Evolutionary conservation across 1,140 invertebrate species (phyloP).

Genomic region (Apis laboriosa): DNA sequence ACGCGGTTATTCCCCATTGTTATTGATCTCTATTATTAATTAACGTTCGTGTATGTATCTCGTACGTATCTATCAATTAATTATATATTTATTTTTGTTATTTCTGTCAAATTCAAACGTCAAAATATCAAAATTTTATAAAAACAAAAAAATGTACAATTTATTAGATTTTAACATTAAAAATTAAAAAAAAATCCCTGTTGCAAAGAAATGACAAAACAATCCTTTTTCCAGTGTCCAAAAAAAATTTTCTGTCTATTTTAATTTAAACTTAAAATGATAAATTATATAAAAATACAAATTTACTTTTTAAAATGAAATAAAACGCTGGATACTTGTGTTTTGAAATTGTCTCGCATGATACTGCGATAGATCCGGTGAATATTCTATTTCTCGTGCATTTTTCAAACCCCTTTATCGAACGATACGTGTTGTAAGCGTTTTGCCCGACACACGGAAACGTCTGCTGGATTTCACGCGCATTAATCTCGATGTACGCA

Average conservation of each 20-base stretch:
- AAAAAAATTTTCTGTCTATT: background rate
- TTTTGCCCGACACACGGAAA: background rate
- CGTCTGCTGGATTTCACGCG: background rate
- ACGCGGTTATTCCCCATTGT: background rate
- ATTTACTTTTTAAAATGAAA: too few species aligned
- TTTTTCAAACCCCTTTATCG: background rate
- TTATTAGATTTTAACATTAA: too few species aligned
- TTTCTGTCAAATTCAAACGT: too few species aligned
- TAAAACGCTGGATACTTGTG: too few species aligned
- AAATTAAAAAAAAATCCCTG: too few species aligned
- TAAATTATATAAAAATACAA: background rate
- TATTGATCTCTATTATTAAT: background rate
- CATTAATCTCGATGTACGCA: background rate
- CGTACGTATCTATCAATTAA: too few species aligned
- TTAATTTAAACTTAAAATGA: background rate
- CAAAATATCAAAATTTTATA: too few species aligned
- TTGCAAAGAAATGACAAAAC: too few species aligned
- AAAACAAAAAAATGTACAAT: too few species aligned
- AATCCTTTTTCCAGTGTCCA: too few species aligned
- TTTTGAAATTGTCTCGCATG: background rate
- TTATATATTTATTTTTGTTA: too few species aligned
- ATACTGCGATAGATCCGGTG: background rate
- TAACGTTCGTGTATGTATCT: background rate
- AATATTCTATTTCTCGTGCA: background rate
- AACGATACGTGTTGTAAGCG: background rate